Percentiles rank a stretch among this genome's conserved stretches.
These are phyloP conservation scores for Vanacampus margaritifer DNA, from an alignment of 2,113 vertebrate species.

Conservation along the genomic window DNA sequence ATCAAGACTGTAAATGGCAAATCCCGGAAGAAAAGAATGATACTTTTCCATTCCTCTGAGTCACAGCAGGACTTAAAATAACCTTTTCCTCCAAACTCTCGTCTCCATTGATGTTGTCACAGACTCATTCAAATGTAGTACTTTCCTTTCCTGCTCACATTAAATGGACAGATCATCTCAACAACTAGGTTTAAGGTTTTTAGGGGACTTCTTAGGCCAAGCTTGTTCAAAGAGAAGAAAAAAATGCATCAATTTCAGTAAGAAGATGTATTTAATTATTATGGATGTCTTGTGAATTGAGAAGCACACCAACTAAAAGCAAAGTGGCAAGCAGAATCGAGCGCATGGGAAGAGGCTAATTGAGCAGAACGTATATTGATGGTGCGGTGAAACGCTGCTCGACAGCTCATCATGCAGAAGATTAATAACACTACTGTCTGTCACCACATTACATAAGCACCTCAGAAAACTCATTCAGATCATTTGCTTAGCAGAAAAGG, in stretches of 20 bases:
- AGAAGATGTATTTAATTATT: conserved; percentile 27
- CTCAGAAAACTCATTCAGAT: conserved; percentile 49
- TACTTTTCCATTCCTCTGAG: conserved; percentile 35
- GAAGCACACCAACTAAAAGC: conserved; percentile 29
- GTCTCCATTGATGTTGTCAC: conserved; percentile 22
- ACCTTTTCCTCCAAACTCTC: conserved; percentile 31
- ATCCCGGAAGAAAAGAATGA: conserved; percentile 21
- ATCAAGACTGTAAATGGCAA: conserved; percentile 27
- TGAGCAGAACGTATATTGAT: conserved; percentile 61
- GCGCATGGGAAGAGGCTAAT: conserved; percentile 46
- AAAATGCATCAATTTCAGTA: conserved; percentile 6
- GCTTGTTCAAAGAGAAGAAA: conserved; percentile 16
- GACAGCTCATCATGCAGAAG: conserved; percentile 30
- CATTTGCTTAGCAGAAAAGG: conserved; percentile 30
- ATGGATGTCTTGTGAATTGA: conserved; percentile 15
- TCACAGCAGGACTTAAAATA: conserved; percentile 50
- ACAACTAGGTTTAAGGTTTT: conserved; percentile 33
- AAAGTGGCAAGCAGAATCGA: conserved; percentile 28
- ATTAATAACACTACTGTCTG: conserved; percentile 63
- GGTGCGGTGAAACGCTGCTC: conserved; percentile 44
- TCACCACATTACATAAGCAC: conserved; percentile 58
- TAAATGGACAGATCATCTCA: conserved; percentile 42
- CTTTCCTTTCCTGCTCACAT: conserved; percentile 32
- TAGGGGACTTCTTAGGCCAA: conserved; percentile 11
- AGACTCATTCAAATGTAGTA: conserved; percentile 18